These are phyloP conservation scores for Meliscaeva auricollis DNA, from an alignment of 2,888 invertebrate genomes.

Conservation along the genomic window DNA sequence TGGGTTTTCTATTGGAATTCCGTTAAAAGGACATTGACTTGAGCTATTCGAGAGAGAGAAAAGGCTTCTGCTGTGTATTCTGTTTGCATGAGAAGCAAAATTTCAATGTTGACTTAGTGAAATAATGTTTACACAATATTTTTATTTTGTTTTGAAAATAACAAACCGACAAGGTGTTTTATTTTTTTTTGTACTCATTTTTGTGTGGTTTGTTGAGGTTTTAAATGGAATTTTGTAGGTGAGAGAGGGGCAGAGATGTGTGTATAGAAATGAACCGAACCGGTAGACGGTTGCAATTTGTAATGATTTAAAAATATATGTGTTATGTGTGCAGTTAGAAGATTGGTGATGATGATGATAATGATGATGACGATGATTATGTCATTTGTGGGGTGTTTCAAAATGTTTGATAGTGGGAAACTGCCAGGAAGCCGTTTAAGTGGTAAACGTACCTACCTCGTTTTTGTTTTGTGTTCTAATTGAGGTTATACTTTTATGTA, in stretches of 20 bases:
- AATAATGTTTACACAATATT: constrained; percentile 46
- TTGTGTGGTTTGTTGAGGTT: constrained; percentile 11
- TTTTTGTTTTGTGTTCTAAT: constrained; percentile 10
- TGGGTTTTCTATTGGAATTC: constrained; percentile 47
- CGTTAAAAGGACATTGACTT: constrained; percentile 51
- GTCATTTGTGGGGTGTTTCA: constrained; percentile 48
- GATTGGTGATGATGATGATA: constrained; percentile 11
- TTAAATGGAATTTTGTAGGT: neutral
- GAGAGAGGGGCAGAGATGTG: no score
- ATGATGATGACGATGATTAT: constrained; percentile 45
- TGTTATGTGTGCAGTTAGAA: constrained; percentile 24
- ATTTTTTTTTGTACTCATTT: constrained; percentile 8
- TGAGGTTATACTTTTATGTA: constrained; percentile 12
- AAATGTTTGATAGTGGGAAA: constrained; percentile 20
- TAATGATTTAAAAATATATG: constrained; percentile 37
- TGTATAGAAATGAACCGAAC: no score
- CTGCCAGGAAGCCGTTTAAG: constrained; percentile 39
- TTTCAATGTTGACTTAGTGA: constrained; percentile 35
- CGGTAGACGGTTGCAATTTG: constrained; percentile 35
- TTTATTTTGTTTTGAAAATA: constrained; percentile 17
- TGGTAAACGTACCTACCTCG: constrained; percentile 10
- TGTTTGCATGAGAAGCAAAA: constrained; percentile 10
- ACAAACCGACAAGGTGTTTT: constrained; percentile 28
- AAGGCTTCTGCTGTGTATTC: neutral
- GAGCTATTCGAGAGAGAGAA: constrained; percentile 1